Evolutionary conservation across 2,797 vertebrate genomes (phyloP).

Genomic region (Cyclopterus lumpus): DNA sequence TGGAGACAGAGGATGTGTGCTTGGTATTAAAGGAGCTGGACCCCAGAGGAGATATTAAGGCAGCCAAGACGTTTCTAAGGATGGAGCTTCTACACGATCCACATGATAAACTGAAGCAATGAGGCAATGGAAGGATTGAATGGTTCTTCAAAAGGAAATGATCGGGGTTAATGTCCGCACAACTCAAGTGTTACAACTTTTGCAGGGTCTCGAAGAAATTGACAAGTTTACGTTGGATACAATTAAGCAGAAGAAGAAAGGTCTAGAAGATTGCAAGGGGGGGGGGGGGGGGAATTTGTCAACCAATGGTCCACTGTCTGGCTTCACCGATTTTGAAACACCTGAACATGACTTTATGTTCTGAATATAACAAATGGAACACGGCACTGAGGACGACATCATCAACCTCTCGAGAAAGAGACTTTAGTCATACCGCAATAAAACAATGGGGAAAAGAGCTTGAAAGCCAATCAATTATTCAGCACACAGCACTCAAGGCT

Average conservation of each 20-base stretch:
- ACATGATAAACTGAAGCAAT: neutral
- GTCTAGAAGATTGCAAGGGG: neutral
- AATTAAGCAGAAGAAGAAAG: neutral
- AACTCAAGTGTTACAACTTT: too few species aligned
- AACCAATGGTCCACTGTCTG: neutral
- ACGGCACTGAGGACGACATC: neutral
- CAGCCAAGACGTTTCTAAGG: neutral
- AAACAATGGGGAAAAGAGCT: slow-evolving; percentile 15
- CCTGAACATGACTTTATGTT: neutral
- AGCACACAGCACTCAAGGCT: slow-evolving; percentile 6
- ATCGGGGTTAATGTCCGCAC: too few species aligned
- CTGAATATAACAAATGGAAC: neutral
- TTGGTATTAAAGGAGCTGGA: neutral
- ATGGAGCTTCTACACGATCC: neutral
- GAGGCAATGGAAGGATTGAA: too few species aligned
- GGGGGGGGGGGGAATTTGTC: neutral
- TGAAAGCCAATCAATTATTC: slow-evolving; percentile 25
- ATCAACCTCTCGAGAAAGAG: neutral
- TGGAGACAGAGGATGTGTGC: neutral
- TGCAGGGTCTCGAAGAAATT: too few species aligned
- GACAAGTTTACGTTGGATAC: neutral
- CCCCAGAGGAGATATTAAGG: neutral
- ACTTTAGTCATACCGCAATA: neutral
- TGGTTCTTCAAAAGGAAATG: too few species aligned
- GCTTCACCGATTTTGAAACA: neutral